Base-by-base conservation (phyloP, 23 tunicate genomes). In the Ciona savignyi region DNA sequence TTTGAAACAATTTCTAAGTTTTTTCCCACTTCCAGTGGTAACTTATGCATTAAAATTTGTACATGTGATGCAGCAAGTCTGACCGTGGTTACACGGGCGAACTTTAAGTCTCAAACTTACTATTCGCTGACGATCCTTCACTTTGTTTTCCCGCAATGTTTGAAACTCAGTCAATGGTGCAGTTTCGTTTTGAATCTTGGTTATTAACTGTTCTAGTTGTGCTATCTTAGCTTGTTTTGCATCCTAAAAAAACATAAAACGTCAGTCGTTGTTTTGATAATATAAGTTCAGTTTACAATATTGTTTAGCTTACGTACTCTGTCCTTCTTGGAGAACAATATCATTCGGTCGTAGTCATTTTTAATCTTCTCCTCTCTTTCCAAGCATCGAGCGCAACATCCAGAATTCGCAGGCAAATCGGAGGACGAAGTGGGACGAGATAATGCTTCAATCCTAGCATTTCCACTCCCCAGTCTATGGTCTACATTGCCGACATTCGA, bases 331-430 rank as follows among this genome's bases (percentile, higher is more conserved):
- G 91, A 84, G 56, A 91, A 85, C 69, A 91, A 24, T 19, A 91
- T 91, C 87, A 91, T 80, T 2, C 90, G 80, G 32, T 91, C 97
- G 70, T 91, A 91, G 51, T 91, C 80, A 25, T 70, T 51, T 65
- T 78, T 84, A 28, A 91, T 84, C 62, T 84, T 80, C 6, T 84
- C 86, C 70, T 91, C 97, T 26, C 91, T 60, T 23, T 51, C 82
- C 29, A 30, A 63, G 69, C 97, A 91, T 3, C 24, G 34, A 2
- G 28, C 4, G 69, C 97, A 91, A 74, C 97, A 91, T 27, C 33
- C 22, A 62, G 30, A 27, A 4, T 42, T 2, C 15, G 1, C 51
- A 11, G 76, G 49, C 23, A 1, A 24, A 1, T 19, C 2, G 27
- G 33, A 3, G 27, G 67, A 63, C 22, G 67, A 63, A 11, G 61